Base-by-base conservation (phyloP, 2,888 invertebrate genomes). In the Phoenoteleia sp. region DNA sequence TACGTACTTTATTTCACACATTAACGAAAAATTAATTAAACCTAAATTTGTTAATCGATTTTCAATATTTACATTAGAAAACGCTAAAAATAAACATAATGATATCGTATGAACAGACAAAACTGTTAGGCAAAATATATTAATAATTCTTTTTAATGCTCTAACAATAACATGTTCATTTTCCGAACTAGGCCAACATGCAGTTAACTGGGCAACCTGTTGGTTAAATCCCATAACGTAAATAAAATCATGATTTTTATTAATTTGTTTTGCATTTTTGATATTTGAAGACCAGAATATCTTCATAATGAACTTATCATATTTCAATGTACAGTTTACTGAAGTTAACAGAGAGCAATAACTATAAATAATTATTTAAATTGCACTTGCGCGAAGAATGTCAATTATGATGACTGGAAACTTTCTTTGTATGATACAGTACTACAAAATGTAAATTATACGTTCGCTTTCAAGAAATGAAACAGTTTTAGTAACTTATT, bases 1-100 rank as follows among this genome's bases (percentile, higher is more conserved):
- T 15, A 64, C 45, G n/a, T 64, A 64, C n/a, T 64, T 64, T 27
- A 47, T 27, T n/a, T 45, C 25, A 27, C 39, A 64, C 47, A 64
- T 60, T 15, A 60, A 6, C 11, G 60, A 1, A 23, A 60, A 60
- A 15, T 60, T 60, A 15, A 60, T 60, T 15, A 60, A 6, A 7
- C 60, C 60, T 11, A 60, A 15, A 9, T 60, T 60, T 25, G 9
- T 60, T 11, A 60, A 15, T 0, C 62, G 62, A 23, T 6, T 25
- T 13, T 62, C 62, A 21, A 62, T 4, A 25, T 62, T 25, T 3
- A n/a, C n/a, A 21, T 60, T 42, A 2, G 42, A 13, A 19, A 33
- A 60, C 9, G 42, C 7, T 42, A 60, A 39, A 25, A 33, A 60
- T 23, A 60, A n/a, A 25, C 60, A 42, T 11, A 60, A 42, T 0